Conservation (phyloP, 2,113 vertebrate species). For the Pteropus alecto region DNA sequence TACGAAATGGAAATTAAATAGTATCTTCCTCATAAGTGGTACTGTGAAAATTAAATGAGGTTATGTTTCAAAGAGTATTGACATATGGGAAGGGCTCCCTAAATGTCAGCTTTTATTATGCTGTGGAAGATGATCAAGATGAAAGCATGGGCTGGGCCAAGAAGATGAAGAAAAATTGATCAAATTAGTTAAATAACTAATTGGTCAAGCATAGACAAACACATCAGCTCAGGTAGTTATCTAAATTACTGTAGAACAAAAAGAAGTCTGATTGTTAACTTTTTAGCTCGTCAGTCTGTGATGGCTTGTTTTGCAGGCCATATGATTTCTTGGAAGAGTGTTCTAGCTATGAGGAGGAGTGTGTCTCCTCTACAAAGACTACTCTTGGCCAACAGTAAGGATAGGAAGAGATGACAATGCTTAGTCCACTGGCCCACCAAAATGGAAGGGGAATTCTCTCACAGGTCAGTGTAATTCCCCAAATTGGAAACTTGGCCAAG, state of each 20-base stretch:
- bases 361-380: not conserved
- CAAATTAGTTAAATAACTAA: not conserved
- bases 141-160: not conserved
- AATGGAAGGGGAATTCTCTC: conserved; percentile 18
- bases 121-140: not conserved
- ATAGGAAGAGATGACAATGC: not conserved
- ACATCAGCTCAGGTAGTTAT: not conserved
- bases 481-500: not conserved
- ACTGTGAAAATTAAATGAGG: not conserved
- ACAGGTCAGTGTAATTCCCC: not conserved
- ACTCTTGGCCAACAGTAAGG: not conserved
- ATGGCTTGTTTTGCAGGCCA: not conserved
- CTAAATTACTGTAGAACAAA: not conserved
- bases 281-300: not conserved
- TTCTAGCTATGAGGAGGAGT: not conserved
- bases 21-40: not conserved
- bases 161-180: not conserved
- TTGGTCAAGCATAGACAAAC: not conserved
- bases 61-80: not conserved
- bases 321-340: not conserved
- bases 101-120: not conserved
- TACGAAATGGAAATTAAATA: not conserved
- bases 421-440: not conserved
- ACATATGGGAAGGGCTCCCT: not conserved
- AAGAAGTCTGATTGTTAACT: not conserved